phyloP scores from a whole-genome alignment of 2,888 invertebrate genomes.

The Drosophila siamana region DNA sequence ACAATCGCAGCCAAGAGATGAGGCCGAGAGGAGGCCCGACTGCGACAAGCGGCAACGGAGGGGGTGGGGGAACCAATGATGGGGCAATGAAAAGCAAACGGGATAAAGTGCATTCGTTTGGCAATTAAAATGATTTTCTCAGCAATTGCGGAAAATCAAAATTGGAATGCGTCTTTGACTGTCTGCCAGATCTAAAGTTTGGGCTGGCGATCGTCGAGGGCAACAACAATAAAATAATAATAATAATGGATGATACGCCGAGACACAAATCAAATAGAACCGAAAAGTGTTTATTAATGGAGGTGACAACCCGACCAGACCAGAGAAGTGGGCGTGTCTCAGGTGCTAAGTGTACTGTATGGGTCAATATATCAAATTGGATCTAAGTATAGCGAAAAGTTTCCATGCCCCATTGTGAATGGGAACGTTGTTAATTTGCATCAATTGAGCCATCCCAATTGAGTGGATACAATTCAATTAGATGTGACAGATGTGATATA shows the following conservation, averaged over 20 bases:
- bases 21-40: not conserved
- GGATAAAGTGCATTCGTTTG: slow-evolving; percentile 6
- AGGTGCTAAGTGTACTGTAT: slow-evolving; percentile 28
- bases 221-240: not conserved
- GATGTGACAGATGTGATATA: slow-evolving; percentile 33
- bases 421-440: slow-evolving; percentile 42
- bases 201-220: slow-evolving; percentile 9
- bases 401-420: slow-evolving; percentile 42
- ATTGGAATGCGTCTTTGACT: slow-evolving; percentile 65
- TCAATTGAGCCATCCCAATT: slow-evolving; percentile 53
- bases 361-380: slow-evolving; percentile 16
- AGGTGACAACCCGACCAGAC: slow-evolving; percentile 13
- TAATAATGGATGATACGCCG: slow-evolving; percentile 9
- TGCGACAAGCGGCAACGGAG: not conserved
- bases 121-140: slow-evolving; percentile 60
- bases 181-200: slow-evolving; percentile 50
- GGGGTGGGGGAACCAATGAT: not conserved
- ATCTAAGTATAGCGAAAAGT: slow-evolving; percentile 38
- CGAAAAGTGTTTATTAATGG: slow-evolving; percentile 26
- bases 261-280: slow-evolving; percentile 28
- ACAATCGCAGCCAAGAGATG: slow-evolving; percentile 6
- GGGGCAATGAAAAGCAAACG: not conserved
- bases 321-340: slow-evolving; percentile 24
- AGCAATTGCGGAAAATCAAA: slow-evolving; percentile 58
- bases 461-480: slow-evolving; percentile 63